phyloP scores from a whole-genome alignment of 1,140 invertebrate genomes.

The Neomicropteryx cornuta region DNA sequence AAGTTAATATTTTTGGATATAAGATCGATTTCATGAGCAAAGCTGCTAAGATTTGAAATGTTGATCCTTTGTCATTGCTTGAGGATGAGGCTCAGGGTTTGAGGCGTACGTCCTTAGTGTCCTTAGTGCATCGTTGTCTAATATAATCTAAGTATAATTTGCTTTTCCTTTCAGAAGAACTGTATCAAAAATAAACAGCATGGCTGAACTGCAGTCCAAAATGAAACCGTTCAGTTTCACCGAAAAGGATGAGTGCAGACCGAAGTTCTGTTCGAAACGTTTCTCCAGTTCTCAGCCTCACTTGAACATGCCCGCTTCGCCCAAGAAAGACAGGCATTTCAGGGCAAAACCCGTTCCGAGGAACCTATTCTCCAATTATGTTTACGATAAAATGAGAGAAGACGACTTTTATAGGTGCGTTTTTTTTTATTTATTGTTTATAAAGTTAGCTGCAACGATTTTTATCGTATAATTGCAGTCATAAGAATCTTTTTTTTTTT shows the following conservation, averaged over 20 bases:
- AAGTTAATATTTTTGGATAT: too few species aligned
- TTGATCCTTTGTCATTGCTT: too few species aligned
- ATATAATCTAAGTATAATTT: neutral
- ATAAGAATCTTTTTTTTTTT: neutral
- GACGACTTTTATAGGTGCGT: constrained; percentile 56
- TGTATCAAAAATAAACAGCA: constrained; percentile 42
- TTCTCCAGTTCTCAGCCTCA: constrained; percentile 39
- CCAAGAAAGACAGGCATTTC: constrained; percentile 40
- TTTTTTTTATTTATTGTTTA: constrained; percentile 9
- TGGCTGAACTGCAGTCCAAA: constrained; percentile 40
- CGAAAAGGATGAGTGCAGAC: constrained; percentile 39
- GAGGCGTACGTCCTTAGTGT: too few species aligned
- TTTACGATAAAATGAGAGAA: constrained; percentile 57
- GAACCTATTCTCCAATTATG: constrained; percentile 55
- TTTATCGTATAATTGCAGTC: constrained; percentile 1
- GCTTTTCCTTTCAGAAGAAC: constrained; percentile 30
- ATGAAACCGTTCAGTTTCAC: constrained; percentile 56
- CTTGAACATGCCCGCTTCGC: constrained; percentile 20
- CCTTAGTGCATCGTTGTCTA: too few species aligned
- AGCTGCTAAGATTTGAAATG: too few species aligned
- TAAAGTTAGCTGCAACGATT: neutral
- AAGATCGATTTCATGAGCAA: too few species aligned
- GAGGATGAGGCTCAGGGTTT: too few species aligned
- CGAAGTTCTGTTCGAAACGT: constrained; percentile 36
- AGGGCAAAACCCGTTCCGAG: constrained; percentile 55